These are phyloP conservation scores for Peucedramus taeniatus DNA, from an alignment of 2,113 vertebrate genomes.

Conservation along the genomic window DNA sequence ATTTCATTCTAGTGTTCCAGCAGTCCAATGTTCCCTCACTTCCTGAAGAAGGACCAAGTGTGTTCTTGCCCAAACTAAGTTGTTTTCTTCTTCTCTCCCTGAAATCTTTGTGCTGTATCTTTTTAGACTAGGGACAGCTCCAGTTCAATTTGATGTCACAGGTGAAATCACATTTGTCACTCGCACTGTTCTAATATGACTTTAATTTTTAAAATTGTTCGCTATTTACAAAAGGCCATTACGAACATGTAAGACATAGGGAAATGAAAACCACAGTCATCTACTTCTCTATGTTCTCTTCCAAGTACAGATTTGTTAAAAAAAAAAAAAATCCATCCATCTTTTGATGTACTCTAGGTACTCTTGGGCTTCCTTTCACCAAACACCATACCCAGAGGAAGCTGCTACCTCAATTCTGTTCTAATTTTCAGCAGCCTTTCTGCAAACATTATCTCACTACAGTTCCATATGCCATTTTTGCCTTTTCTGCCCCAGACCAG, in stretches of 20 bases:
- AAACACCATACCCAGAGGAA: background rate
- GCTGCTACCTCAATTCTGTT: background rate
- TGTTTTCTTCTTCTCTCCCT: background rate
- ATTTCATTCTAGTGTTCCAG: background rate
- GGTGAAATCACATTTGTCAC: background rate
- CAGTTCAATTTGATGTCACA: background rate
- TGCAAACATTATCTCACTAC: background rate
- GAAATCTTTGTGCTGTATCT: background rate
- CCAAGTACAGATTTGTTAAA: background rate
- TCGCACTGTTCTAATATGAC: background rate
- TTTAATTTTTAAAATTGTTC: background rate
- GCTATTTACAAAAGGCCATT: background rate
- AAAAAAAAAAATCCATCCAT: background rate
- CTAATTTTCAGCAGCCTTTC: background rate
- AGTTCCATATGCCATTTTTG: background rate
- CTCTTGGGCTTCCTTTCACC: background rate
- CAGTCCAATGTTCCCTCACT: background rate
- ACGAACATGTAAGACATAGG: background rate
- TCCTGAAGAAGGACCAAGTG: background rate
- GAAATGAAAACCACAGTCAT: background rate
- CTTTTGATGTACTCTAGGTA: background rate
- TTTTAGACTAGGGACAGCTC: background rate
- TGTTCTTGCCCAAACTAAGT: background rate
- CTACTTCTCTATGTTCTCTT: background rate
- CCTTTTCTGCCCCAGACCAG: background rate